Conservation (phyloP, 2,888 invertebrate genomes). For the Orthosia incerta region DNA sequence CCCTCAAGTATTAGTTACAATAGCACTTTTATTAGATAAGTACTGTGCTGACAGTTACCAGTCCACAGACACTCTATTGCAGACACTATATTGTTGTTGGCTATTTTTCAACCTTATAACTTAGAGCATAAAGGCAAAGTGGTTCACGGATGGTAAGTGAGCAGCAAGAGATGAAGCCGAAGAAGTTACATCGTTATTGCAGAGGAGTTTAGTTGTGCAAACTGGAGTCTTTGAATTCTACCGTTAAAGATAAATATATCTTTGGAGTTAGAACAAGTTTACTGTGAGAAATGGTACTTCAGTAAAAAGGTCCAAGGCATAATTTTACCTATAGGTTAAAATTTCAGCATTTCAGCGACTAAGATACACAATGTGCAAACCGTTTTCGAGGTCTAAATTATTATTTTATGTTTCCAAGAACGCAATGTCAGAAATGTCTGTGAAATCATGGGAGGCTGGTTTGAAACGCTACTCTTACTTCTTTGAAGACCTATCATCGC, state of each 20-base stretch:
- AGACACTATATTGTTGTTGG: not conserved
- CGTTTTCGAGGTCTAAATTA: too few species aligned
- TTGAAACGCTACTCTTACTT: too few species aligned
- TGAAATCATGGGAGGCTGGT: too few species aligned
- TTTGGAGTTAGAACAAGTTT: constrained; percentile 6
- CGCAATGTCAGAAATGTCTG: too few species aligned
- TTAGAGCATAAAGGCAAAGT: not conserved
- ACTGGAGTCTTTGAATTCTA: constrained; percentile 32
- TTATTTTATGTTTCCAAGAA: too few species aligned
- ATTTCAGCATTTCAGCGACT: too few species aligned
- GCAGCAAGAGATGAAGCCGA: constrained; percentile 20
- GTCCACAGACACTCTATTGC: not conserved
- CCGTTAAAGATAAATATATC: constrained; percentile 18
- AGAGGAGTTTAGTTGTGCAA: constrained; percentile 41
- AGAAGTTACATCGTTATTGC: constrained; percentile 43
- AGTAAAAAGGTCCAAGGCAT: too few species aligned
- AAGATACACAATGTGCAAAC: too few species aligned
- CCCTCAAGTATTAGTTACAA: constrained; percentile 30
- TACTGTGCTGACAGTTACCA: constrained; percentile 39
- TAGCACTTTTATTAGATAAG: constrained; percentile 57
- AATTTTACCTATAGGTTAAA: too few species aligned
- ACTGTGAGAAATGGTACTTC: too few species aligned
- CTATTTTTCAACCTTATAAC: constrained; percentile 12
- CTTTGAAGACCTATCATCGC: too few species aligned
- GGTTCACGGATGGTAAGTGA: too few species aligned